Evolutionary conservation across 2,797 vertebrate genomes (phyloP).

Genomic region (Australoheros facetus): DNA sequence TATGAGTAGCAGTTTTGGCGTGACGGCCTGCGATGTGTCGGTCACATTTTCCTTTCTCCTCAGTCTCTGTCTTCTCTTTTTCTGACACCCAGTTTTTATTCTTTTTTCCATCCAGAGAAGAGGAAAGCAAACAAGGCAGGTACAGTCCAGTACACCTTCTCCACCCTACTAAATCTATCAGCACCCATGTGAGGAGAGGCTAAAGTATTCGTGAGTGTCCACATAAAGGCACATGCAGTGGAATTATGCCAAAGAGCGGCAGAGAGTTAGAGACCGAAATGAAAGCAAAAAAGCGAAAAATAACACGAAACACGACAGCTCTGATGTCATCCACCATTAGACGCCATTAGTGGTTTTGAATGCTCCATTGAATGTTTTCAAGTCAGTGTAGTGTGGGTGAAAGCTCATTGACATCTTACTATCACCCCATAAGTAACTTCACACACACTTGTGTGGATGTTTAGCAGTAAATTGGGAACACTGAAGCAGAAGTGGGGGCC

Average conservation of each 20-base stretch:
- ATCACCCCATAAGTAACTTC: conserved; percentile 71
- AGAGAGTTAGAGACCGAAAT: conserved; percentile 16
- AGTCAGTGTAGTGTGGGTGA: conserved; percentile 40
- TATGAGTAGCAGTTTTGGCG: conserved; percentile 5
- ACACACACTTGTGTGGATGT: conserved; percentile 54
- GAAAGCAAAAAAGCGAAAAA: conserved; percentile 53
- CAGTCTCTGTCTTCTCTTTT: background rate
- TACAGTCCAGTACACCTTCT: conserved; percentile 33
- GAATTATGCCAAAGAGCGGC: conserved; percentile 15
- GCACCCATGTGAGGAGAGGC: conserved; percentile 1
- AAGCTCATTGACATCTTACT: conserved; percentile 65
- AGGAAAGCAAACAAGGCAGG: conserved; percentile 18
- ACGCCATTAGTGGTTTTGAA: conserved; percentile 67
- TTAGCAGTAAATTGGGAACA: conserved; percentile 58
- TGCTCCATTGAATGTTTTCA: conserved; percentile 63
- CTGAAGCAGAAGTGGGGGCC: conserved; percentile 46
- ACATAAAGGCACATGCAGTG: background rate
- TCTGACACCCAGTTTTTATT: conserved; percentile 6
- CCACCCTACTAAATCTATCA: conserved; percentile 42
- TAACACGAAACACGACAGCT: conserved; percentile 59
- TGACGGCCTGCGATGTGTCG: background rate
- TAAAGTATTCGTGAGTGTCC: conserved; percentile 6
- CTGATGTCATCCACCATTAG: conserved; percentile 69
- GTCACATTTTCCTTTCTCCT: conserved; percentile 14
- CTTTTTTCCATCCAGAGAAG: conserved; percentile 14